These are phyloP conservation scores for Montipora efflorescens DNA, from an alignment of 64 coral and sea anemone species.

Conservation along the genomic window DNA sequence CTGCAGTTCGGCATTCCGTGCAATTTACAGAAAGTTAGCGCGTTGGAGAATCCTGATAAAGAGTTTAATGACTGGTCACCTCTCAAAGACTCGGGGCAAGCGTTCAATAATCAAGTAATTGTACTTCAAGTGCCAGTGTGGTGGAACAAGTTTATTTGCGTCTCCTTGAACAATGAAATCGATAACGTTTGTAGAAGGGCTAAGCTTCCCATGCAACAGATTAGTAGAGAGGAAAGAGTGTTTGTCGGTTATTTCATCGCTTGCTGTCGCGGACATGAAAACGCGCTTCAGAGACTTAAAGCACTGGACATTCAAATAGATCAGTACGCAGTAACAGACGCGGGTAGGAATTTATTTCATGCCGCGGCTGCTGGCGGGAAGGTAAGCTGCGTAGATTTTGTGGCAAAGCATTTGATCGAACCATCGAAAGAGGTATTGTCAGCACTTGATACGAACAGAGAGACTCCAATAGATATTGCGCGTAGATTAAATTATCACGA, in stretches of 20 bases:
- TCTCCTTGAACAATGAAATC: slow-evolving; percentile 78
- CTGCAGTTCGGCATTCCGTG: slow-evolving; percentile 54
- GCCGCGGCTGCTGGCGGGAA: slow-evolving; percentile 68
- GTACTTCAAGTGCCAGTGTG: slow-evolving; percentile 82
- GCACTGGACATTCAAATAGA: slow-evolving; percentile 47
- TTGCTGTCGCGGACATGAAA: slow-evolving; percentile 65
- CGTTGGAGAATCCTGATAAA: neutral
- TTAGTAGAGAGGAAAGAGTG: slow-evolving; percentile 74
- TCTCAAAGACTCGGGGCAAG: slow-evolving; percentile 23
- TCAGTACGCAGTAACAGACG: slow-evolving; percentile 34
- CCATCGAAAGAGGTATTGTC: slow-evolving; percentile 57
- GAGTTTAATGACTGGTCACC: slow-evolving; percentile 68
- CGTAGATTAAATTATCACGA: slow-evolving; percentile 62
- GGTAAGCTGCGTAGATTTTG: slow-evolving; percentile 59
- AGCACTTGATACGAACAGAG: slow-evolving; percentile 66
- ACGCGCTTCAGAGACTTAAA: slow-evolving; percentile 38
- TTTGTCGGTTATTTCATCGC: slow-evolving; percentile 86
- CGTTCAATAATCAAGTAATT: slow-evolving; percentile 22
- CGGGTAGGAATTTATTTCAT: slow-evolving; percentile 78
- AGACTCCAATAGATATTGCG: slow-evolving; percentile 76
- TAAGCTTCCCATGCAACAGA: slow-evolving; percentile 89
- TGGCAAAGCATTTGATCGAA: slow-evolving; percentile 71
- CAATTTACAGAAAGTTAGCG: slow-evolving; percentile 43
- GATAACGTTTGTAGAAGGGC: slow-evolving; percentile 83
- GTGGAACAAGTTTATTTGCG: slow-evolving; percentile 92